These are phyloP conservation scores for Spilogale gracilis DNA, from an alignment of 2,113 vertebrate genomes.

Conservation along the genomic window DNA sequence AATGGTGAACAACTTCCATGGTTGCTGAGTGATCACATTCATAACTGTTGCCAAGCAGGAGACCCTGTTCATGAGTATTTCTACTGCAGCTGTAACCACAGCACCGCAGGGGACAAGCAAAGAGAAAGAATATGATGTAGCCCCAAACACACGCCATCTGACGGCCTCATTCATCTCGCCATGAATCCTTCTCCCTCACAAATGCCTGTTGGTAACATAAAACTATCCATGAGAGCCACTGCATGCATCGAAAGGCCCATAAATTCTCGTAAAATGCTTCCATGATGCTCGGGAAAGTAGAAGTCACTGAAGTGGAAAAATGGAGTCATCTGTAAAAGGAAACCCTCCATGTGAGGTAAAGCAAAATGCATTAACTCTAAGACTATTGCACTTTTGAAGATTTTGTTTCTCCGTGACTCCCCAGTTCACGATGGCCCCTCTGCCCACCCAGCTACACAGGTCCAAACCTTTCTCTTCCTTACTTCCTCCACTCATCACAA, in stretches of 20 bases:
- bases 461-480: background rate
- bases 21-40: background rate
- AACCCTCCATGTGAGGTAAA: background rate
- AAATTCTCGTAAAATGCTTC: background rate
- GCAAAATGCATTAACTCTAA: background rate
- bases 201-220: conserved; percentile 2
- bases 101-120: background rate
- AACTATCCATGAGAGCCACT: conserved; percentile 4
- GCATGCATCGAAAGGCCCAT: conserved; percentile 20
- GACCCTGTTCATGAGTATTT: background rate
- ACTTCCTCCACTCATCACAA: background rate
- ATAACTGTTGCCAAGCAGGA: background rate
- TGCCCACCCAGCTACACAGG: background rate
- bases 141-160: background rate
- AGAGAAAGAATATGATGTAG: background rate
- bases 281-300: background rate
- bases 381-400: background rate
- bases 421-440: background rate
- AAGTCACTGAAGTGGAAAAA: conserved; percentile 22
- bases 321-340: conserved; percentile 24
- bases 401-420: background rate
- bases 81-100: background rate
- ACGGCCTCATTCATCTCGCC: background rate
- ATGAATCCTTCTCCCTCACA: background rate
- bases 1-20: background rate